Evolutionary conservation across 2,797 vertebrate species (phyloP).

Genomic region (Numenius phaeopus): DNA sequence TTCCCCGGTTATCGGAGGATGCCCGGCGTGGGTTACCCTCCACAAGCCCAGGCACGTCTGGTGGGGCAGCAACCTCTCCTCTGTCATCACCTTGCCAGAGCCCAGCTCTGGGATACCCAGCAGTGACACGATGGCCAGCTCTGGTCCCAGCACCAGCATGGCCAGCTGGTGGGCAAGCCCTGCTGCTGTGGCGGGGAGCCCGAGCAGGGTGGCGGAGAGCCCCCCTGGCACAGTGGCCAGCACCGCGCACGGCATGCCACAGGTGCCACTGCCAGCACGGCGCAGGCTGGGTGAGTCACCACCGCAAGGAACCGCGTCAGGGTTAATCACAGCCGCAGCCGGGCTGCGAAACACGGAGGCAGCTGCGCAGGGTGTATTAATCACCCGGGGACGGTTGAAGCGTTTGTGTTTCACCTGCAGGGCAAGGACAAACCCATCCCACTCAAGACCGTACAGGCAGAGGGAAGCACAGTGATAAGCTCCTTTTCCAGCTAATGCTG

Average conservation of each 20-base stretch:
- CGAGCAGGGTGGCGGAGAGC: fast-evolving
- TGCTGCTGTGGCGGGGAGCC: fast-evolving
- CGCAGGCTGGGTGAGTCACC: slow-evolving; percentile 21
- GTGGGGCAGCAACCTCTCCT: not conserved
- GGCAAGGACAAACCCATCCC: not conserved
- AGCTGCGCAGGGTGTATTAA: slow-evolving; percentile 46
- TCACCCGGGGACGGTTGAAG: slow-evolving; percentile 27
- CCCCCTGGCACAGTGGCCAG: fast-evolving
- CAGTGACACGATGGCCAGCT: fast-evolving
- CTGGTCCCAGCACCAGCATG: not conserved
- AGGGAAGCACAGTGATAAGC: not conserved
- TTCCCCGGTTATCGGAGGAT: not conserved
- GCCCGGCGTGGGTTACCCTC: not conserved
- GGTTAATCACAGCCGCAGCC: slow-evolving; percentile 41
- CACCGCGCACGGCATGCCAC: fast-evolving
- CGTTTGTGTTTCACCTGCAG: slow-evolving; percentile 27
- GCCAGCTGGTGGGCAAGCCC: not conserved
- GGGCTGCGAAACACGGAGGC: slow-evolving; percentile 3
- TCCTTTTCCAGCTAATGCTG: not conserved
- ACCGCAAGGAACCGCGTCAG: slow-evolving; percentile 36
- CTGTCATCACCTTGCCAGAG: not conserved
- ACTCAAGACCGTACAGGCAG: slow-evolving; percentile 49
- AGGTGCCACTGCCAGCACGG: not conserved
- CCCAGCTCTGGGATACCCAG: fast-evolving
- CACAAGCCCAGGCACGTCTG: not conserved